Evolutionary conservation across 2,888 invertebrate genomes (phyloP).

Genomic region (Salpingus planirostris): DNA sequence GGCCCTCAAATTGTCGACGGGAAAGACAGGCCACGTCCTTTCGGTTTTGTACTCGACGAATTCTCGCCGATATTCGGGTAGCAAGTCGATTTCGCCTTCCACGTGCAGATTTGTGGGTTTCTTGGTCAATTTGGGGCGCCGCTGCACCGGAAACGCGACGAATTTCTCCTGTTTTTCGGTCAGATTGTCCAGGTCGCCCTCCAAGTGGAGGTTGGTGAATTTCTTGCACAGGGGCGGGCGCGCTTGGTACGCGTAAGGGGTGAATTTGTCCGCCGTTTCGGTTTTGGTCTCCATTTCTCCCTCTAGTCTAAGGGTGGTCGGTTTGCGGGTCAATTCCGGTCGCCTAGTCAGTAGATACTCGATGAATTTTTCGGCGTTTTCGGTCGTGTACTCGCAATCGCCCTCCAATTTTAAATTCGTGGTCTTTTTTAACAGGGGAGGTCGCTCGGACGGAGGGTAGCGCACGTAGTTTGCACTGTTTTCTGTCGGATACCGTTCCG

Average conservation of each 20-base stretch:
- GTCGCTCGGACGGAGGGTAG: no score
- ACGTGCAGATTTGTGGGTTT: conserved; percentile 42
- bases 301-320: conserved; percentile 33
- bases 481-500: no score
- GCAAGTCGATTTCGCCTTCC: conserved; percentile 42
- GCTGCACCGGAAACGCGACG: conserved; percentile 38
- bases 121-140: conserved; percentile 39
- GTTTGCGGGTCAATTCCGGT: conserved; percentile 40
- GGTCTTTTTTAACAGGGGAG: conserved; percentile 34
- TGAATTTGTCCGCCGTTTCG: conserved; percentile 44
- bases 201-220: conserved; percentile 43
- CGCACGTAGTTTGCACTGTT: conserved; percentile 4
- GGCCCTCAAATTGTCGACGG: conserved; percentile 34
- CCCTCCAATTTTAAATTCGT: conserved; percentile 46
- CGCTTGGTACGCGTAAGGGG: conserved; percentile 37
- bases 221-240: conserved; percentile 40
- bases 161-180: conserved; percentile 42
- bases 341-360: conserved; percentile 41
- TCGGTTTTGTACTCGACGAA: conserved; percentile 32
- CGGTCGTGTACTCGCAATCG: conserved; percentile 41
- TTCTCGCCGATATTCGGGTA: conserved; percentile 41
- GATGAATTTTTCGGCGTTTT: conserved; percentile 43
- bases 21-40: conserved; percentile 24
- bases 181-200: conserved; percentile 37
- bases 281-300: conserved; percentile 42